Evolutionary conservation across 2,113 vertebrate genomes (phyloP), one percentile per base, ranked within the genome.

Genomic region (Nerophis ophidion): DNA sequence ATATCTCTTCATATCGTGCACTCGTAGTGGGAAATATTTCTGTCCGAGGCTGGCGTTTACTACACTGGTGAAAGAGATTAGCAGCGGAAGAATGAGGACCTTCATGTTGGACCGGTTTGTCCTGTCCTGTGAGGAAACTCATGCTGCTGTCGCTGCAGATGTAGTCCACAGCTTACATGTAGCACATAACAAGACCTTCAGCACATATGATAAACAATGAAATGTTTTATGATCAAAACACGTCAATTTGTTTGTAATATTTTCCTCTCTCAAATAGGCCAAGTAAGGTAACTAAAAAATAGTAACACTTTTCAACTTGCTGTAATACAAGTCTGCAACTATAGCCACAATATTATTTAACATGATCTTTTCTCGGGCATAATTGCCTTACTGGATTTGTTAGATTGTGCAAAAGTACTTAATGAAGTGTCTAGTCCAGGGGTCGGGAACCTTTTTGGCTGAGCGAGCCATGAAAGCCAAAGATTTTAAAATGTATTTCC

Each of bases 31-130:
- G 15, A 26, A 50, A 8, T 48, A 15, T 44, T 44, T 48, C 47
- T 8, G 8, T 26, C 26, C 35, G 46, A 47, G 48, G 45, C 45
- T 16, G 11, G 15, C 14, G 4, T 19, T 8, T 1, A 42, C 33
- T 44, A 34, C 8, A 33, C 55, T 8, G 26, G 26, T 14, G 50
- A 53, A 14, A 14, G 7, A 54, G 11, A 38, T 10, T 48, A 26
- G 59, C 57, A 35, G 57, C 0, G 57, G 46, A 72, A 45, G 69
- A 83, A 84, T 70, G 70, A 19, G 0, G 5, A 46, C 51, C 1
- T 50, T 70, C 83, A 12, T 50, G 86, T 67, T 3, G 0, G 44
- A 77, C 83, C 12, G 0, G 81, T 70, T 84, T 71, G 68, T 76
- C 74, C 33, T 71, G 68, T 76, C 74, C 26, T 56, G 65, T 7